A percentile compares a stretch with the other conserved stretches of the same genome.
These are phyloP conservation scores for Globia sparganii DNA, from an alignment of 2,888 invertebrate species.

Conservation along the genomic window DNA sequence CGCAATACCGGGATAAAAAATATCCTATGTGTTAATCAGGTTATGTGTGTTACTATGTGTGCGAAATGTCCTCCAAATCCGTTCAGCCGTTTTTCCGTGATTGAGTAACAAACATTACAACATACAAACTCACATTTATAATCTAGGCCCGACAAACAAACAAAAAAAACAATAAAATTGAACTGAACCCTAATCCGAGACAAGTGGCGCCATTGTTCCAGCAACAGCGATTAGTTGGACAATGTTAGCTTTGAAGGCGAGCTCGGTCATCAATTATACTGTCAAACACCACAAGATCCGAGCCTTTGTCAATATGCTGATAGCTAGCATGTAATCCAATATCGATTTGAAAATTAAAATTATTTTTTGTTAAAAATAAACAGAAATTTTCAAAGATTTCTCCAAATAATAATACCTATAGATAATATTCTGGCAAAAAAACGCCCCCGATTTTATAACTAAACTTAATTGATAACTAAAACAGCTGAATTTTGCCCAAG, in stretches of 20 bases:
- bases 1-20: background rate
- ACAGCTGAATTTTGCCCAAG: background rate
- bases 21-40: background rate
- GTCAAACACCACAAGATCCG: constrained; percentile 76
- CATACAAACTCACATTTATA: background rate
- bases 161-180: background rate
- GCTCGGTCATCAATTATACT: constrained; percentile 81
- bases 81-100: background rate
- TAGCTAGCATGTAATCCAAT: constrained; percentile 35
- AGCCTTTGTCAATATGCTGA: constrained; percentile 57
- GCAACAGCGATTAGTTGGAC: constrained; percentile 72
- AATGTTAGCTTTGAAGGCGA: constrained; percentile 76
- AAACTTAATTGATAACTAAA: background rate
- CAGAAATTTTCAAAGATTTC: background rate
- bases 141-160: background rate
- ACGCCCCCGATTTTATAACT: no score
- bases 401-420: background rate
- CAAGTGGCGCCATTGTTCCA: constrained; percentile 72
- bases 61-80: background rate
- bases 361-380: background rate
- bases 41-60: no score
- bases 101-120: background rate
- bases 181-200: constrained; percentile 61
- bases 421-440: background rate
- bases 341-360: background rate